phyloP scores from a whole-genome alignment of 2,888 invertebrate genomes.

The Halocaridina rubra region DNA sequence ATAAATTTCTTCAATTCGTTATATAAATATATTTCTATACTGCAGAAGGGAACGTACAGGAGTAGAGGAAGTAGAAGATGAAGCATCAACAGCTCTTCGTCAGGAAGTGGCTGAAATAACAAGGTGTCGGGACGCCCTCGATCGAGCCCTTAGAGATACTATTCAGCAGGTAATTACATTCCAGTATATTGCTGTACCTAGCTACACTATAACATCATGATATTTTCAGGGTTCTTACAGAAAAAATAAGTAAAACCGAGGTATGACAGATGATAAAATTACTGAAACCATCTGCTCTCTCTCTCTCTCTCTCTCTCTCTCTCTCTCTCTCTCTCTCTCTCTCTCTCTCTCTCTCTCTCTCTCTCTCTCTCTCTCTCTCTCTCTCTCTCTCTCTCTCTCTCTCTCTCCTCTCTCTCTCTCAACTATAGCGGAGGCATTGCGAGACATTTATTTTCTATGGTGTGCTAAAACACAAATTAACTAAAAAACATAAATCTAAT shows the following conservation, averaged over 20 bases:
- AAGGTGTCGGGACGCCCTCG: constrained; percentile 19
- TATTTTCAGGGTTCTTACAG: no score
- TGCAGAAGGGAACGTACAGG: constrained; percentile 33
- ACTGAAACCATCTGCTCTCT: neutral
- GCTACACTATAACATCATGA: no score
- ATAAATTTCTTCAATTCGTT: no score
- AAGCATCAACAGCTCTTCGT: constrained; percentile 47
- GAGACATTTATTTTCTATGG: no score
- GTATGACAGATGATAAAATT: neutral
- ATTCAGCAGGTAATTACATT: constrained; percentile 27
- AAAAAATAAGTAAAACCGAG: no score
- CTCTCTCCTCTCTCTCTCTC: neutral
- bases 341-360: neutral
- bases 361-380: neutral
- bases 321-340: neutral
- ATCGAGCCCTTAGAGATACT: constrained; percentile 1
- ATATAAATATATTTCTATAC: no score
- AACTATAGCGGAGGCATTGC: no score
- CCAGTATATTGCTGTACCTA: no score
- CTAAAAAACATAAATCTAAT: no score
- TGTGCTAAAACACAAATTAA: no score
- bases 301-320: neutral
- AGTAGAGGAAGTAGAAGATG: constrained; percentile 56
- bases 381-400: neutral
- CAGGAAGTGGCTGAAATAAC: constrained; percentile 44